phyloP scores from a whole-genome alignment of 2,113 vertebrate genomes.

The Tupaia tana region DNA sequence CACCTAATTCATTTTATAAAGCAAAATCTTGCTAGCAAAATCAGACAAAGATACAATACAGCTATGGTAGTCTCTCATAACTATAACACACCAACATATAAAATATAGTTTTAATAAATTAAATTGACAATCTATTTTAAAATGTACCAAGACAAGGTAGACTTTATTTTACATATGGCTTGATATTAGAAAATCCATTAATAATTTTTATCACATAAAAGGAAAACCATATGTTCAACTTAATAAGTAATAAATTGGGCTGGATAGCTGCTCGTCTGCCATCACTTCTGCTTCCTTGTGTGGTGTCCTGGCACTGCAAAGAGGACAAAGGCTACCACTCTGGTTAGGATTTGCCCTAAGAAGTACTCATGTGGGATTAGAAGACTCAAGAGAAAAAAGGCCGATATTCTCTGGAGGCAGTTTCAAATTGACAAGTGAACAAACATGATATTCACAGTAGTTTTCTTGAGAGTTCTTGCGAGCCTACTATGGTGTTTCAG shows the following conservation, averaged over 20 bases:
- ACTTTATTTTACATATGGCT: background rate
- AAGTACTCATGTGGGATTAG: background rate
- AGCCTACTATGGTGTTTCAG: background rate
- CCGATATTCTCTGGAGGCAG: background rate
- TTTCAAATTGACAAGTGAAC: background rate
- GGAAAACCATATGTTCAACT: background rate
- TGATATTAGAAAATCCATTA: background rate
- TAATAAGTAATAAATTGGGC: background rate
- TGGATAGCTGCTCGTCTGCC: background rate
- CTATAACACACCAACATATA: background rate
- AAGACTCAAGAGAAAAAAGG: background rate
- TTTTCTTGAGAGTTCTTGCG: background rate
- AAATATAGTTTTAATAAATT: constrained; percentile 26
- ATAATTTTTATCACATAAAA: background rate
- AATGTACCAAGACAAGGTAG: background rate
- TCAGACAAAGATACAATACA: background rate
- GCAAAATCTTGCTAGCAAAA: background rate
- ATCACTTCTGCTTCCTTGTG: background rate
- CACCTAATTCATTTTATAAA: background rate
- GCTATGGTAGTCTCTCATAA: background rate
- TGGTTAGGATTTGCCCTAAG: background rate
- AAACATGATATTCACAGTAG: background rate
- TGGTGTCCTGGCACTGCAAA: background rate
- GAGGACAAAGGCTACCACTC: background rate
- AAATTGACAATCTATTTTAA: background rate